These are phyloP conservation scores for Bombus turneri DNA, from an alignment of 1,140 invertebrate species.

Conservation along the genomic window DNA sequence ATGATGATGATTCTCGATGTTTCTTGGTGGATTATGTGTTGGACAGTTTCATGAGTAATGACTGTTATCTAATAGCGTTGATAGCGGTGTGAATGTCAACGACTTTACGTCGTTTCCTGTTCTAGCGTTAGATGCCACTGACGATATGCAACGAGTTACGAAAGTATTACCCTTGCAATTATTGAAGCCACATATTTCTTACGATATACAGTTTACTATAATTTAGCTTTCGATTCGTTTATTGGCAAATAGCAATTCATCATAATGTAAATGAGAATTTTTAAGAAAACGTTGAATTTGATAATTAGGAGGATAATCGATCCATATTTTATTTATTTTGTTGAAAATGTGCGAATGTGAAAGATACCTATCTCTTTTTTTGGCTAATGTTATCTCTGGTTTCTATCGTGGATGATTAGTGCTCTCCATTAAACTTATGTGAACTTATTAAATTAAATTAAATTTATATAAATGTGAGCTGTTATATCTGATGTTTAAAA, in stretches of 20 bases:
- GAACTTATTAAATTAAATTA: too few relatives aligned
- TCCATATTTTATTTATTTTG: background rate
- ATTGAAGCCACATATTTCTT: background rate
- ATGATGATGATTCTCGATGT: background rate
- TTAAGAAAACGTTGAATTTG: background rate
- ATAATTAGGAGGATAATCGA: background rate
- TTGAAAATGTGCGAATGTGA: background rate
- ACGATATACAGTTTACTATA: background rate
- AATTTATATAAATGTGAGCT: too few relatives aligned
- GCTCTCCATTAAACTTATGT: background rate
- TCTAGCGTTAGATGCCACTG: too few relatives aligned
- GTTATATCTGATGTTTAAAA: background rate
- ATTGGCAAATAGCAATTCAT: background rate
- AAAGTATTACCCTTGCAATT: too few relatives aligned
- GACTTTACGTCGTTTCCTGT: too few relatives aligned
- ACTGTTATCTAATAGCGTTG: too few relatives aligned
- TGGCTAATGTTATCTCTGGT: background rate
- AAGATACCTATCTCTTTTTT: too few relatives aligned
- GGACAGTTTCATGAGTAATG: background rate
- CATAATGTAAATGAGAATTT: background rate
- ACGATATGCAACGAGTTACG: too few relatives aligned
- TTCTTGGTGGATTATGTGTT: too few relatives aligned
- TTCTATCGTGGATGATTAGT: background rate
- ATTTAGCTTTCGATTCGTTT: background rate
- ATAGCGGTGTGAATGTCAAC: too few relatives aligned